Evolutionary conservation across 2,888 invertebrate genomes (phyloP), one percentile per base, ranked within the genome.

Genomic region (Myopa tessellatipennis): DNA sequence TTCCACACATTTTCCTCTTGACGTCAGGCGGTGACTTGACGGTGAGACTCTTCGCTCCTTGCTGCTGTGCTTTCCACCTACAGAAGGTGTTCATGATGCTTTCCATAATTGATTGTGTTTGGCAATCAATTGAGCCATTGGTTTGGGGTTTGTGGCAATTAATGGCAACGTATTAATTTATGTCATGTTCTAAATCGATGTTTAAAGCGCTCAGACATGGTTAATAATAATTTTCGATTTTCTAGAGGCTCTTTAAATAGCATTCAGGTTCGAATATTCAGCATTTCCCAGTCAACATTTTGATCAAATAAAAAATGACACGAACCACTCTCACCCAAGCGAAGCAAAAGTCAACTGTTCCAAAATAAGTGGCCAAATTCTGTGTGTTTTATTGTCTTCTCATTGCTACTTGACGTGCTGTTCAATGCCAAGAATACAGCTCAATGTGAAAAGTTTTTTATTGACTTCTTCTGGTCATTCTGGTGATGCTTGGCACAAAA

Each of bases 91-190:
- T 72, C 6, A 65, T 63, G 38, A 65, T 75, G 70, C 38, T 69
- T 52, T 79, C 79, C 78, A 81, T 26, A 26, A 26, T 26, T 26
- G 82, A 83, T 82, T 79, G 77, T 79, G 82, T 83, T 82, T 81
- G 82, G 81, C 81, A 81, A 82, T 81, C 81, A 79, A 82, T 82
- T 79, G 78, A 81, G 81, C 77, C 82, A 82, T 81, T 81, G 83
- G 82, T 83, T 82, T 79, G 80, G 76, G 78, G 78, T 78, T 80
- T 77, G 80, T 78, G 79, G 74, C 73, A 79, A 74, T 75, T 61
- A 76, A 76, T 70, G 79, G 76, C 78, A 78, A 79, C 77, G 68
- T 67, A 34, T 72, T 78, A 74, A 79, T 81, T 79, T 79, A 73
- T 79, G n/a, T n/a, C n/a, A n/a, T n/a, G n/a, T 45, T 45, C 45